phyloP scores from a whole-genome alignment of 2,888 invertebrate species.

The Drosophila pseudotakahashii region DNA sequence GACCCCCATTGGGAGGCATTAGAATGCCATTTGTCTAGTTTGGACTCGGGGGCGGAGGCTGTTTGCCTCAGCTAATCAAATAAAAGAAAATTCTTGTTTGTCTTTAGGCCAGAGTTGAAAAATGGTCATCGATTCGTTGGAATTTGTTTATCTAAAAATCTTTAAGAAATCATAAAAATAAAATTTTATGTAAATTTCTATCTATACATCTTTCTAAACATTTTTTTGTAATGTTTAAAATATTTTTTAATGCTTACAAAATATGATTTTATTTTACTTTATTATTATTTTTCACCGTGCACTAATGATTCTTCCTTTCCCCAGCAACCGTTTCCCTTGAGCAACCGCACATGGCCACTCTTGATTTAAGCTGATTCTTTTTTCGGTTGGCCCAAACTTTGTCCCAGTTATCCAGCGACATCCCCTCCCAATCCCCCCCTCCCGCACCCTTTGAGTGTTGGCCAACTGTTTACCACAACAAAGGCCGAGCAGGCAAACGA shows the following conservation, averaged over 20 bases:
- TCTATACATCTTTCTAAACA: too few relatives aligned
- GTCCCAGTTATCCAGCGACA: slow-evolving; percentile 21
- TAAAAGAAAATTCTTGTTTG: slow-evolving; percentile 16
- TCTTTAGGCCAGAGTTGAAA: not conserved
- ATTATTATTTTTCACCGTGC: not conserved
- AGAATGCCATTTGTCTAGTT: slow-evolving; percentile 66
- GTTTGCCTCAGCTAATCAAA: slow-evolving; percentile 24
- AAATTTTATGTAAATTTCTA: too few relatives aligned
- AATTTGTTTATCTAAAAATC: not conserved
- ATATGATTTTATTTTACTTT: not conserved
- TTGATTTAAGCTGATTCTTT: slow-evolving; percentile 60
- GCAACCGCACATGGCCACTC: slow-evolving; percentile 44
- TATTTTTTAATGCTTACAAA: not conserved
- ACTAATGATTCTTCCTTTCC: not conserved
- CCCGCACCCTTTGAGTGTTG: slow-evolving; percentile 18
- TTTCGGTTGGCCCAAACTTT: slow-evolving; percentile 32
- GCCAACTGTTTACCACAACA: slow-evolving; percentile 71
- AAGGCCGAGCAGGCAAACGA: slow-evolving; percentile 62
- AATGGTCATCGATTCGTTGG: not conserved
- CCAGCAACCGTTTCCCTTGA: slow-evolving; percentile 9
- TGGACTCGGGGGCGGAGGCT: not conserved
- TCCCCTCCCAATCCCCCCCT: not conserved
- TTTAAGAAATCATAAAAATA: not conserved
- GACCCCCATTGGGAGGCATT: slow-evolving; percentile 59
- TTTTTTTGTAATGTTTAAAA: too few relatives aligned